Conservation (phyloP, 2,797 vertebrate genomes). For the Lerista edwardsae region DNA sequence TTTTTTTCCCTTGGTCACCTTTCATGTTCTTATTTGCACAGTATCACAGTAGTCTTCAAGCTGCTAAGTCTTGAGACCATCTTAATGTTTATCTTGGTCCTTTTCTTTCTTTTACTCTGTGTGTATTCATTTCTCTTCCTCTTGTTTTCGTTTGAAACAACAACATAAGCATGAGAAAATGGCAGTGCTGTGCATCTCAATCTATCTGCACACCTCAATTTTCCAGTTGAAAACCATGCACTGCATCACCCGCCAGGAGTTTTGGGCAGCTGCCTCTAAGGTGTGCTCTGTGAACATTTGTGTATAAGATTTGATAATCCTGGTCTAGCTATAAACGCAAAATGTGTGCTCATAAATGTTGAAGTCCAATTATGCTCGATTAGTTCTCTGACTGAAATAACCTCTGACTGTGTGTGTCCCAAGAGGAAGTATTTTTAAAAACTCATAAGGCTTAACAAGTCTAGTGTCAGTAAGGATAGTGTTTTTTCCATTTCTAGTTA, state of each 20-base stretch:
- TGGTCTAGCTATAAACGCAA: neutral
- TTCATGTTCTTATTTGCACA: neutral
- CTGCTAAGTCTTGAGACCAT: neutral
- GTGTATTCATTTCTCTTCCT: too few relatives aligned
- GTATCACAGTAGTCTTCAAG: neutral
- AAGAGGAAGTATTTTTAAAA: slow-evolving; percentile 41
- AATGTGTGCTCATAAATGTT: slow-evolving; percentile 44
- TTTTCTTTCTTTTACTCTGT: neutral
- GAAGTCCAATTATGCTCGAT: slow-evolving; percentile 40
- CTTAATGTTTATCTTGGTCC: neutral
- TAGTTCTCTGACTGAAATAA: slow-evolving; percentile 51
- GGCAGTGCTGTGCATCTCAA: too few relatives aligned
- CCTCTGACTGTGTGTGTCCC: slow-evolving; percentile 43
- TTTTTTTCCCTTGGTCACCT: neutral
- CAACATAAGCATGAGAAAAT: neutral
- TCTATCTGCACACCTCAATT: neutral
- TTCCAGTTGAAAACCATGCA: too few relatives aligned
- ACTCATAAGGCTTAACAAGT: slow-evolving; percentile 57
- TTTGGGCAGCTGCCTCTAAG: neutral
- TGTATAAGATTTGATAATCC: neutral
- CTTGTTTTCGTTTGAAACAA: neutral
- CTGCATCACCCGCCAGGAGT: neutral
- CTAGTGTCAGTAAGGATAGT: slow-evolving; percentile 38
- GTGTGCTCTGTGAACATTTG: neutral
- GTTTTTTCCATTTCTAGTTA: slow-evolving; percentile 30